Percentiles rank a stretch among this genome's conserved stretches.
phyloP scores from a whole-genome alignment of 2,888 invertebrate genomes.

The Himalopsyche tibetana region DNA sequence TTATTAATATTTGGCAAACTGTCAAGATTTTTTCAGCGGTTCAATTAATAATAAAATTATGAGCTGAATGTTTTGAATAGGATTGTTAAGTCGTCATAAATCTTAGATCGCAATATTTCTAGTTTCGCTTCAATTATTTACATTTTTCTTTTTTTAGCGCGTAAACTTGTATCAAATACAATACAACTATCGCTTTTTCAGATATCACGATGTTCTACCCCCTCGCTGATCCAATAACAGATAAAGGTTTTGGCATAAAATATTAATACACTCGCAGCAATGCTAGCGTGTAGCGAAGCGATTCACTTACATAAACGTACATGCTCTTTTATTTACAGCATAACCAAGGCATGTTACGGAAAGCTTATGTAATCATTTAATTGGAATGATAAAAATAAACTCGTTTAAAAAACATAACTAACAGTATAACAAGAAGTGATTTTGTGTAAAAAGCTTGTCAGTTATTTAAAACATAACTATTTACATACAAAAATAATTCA shows the following conservation, averaged over 20 bases:
- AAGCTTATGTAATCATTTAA: slow-evolving; percentile 44
- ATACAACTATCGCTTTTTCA: slow-evolving; percentile 47
- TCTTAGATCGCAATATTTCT: slow-evolving; percentile 32
- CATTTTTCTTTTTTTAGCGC: slow-evolving; percentile 36
- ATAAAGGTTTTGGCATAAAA: slow-evolving; percentile 64
- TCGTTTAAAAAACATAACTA: slow-evolving; percentile 1
- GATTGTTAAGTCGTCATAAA: slow-evolving; percentile 4
- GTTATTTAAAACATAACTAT: too few species aligned
- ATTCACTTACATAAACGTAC: slow-evolving; percentile 53
- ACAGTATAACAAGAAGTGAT: slow-evolving; percentile 13
- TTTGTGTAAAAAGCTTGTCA: background rate
- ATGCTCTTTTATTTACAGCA: slow-evolving; percentile 40
- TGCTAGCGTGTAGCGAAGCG: slow-evolving; percentile 57
- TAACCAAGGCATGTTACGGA: slow-evolving; percentile 49
- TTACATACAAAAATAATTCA: too few species aligned
- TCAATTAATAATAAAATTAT: background rate
- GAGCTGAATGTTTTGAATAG: background rate
- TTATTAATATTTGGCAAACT: too few species aligned
- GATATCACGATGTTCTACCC: slow-evolving; percentile 36
- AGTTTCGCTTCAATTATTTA: slow-evolving; percentile 56
- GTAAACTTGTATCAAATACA: slow-evolving; percentile 41
- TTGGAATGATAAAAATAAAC: slow-evolving; percentile 41
- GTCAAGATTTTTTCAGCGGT: background rate
- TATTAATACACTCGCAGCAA: slow-evolving; percentile 57
- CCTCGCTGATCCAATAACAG: slow-evolving; percentile 61